Base-by-base conservation (phyloP, 35 echinoderm and acorn worm species). In the Chiridota heheva region DNA sequence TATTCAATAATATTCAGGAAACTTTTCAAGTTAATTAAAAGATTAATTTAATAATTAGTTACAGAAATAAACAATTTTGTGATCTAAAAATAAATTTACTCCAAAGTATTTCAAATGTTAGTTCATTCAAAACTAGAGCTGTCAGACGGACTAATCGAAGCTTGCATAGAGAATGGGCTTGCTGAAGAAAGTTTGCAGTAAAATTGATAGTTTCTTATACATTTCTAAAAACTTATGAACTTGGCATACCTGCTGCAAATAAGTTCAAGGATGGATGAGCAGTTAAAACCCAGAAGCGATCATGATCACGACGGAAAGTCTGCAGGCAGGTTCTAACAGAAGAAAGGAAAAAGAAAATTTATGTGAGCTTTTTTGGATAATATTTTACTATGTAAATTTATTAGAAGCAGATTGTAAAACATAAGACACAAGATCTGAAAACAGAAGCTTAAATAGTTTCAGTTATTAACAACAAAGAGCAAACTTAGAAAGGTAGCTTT, bases 281-380 rank as follows among this genome's bases (percentile, higher is more conserved):
- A 16, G 84, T 91, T 16, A 97, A 74, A 6, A 97, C 88, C 94
- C 94, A 91, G 84, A 97, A 97, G 1, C 94, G 63, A 66, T 97
- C 94, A 63, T 97, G 94, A 39, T 97, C 94, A 42, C 94, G 84
- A 37, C 94, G 88, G 89, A 97, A 97, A n/a, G 94, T 97, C 44
- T 97, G 89, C 33, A 97, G 53, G 59, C 94, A 91, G 1, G 89
- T 96, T 68, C 91, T 96, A 38, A 15, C 0, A 42, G 45, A 27
- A 76, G 16, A 42, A 79, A 1, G 24, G n/a, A 63, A 63, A 83
- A 7, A 43, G 16, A 43, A 16, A 2, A 66, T 66, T 13, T 18
- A 66, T 66, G 62, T 66, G 62, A 66, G 30, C 7, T 18, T 15
- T 66, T n/a, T n/a, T n/a, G n/a, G n/a, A n/a, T n/a, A n/a, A n/a